Conservation (phyloP, 2,113 vertebrate genomes). For the Podarcis cretensis region DNA sequence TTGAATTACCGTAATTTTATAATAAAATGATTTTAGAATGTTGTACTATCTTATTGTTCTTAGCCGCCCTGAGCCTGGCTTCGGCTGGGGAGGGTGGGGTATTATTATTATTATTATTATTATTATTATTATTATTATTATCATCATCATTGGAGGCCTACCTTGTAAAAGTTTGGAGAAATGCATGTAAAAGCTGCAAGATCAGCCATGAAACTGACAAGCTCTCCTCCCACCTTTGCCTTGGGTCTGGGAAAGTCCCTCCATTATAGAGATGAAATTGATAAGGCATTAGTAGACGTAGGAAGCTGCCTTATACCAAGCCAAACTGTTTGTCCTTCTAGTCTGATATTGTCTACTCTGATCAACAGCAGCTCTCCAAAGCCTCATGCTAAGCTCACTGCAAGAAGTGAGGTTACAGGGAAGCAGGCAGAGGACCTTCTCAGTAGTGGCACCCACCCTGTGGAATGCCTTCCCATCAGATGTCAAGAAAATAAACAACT, state of each 20-base stretch:
- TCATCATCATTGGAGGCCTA: background rate
- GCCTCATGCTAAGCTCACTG: no score
- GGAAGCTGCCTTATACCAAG: background rate
- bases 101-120: no score
- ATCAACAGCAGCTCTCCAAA: background rate
- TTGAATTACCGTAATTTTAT: no score
- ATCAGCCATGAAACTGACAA: background rate
- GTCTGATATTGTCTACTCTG: background rate
- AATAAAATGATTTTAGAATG: no score
- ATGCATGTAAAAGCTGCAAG: background rate
- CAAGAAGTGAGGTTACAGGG: accelerated
- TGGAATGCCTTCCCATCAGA: no score
- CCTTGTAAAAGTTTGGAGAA: background rate
- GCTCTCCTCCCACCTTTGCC: background rate
- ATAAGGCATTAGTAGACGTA: background rate
- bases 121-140: no score
- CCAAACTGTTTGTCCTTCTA: background rate
- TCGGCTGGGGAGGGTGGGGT: no score
- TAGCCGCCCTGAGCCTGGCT: no score
- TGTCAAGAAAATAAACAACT: no score
- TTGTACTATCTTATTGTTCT: no score
- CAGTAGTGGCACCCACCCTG: no score
- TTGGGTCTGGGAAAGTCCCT: background rate
- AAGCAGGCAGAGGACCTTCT: no score
- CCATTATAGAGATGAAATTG: background rate